Evolutionary conservation across 2,888 invertebrate genomes (phyloP), one percentile per base, ranked within the genome.

Genomic region (Meghimatium bilineatum): DNA sequence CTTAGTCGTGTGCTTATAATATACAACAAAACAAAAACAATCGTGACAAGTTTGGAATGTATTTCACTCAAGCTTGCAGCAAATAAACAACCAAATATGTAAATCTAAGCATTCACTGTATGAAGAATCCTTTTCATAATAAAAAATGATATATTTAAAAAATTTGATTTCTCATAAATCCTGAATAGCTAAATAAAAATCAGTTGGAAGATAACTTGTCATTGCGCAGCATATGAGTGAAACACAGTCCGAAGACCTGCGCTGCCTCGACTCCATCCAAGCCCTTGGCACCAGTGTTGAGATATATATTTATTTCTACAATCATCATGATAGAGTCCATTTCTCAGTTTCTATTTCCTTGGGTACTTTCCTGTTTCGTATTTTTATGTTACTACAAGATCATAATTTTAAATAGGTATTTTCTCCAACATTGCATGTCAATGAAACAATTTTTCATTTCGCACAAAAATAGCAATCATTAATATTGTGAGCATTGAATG

Each of bases 21-120:
- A 14, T 56, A 74, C 72, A 80, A 80, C 80, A 71, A 34, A 80
- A 79, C 79, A 79, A 67, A 71, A 56, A 80, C 71, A 38, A 71
- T 67, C 56, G 56, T 76, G 56, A 76, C 75, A 76, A 56, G 32
- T 76, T 34, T 76, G 56, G 38, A 17, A 76, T 60, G 75, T 60
- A 56, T 36, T 76, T 60, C 75, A 76, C 75, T 56, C 52, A 76
- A 52, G 75, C 34, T n/a, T 76, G n/a, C 75, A 38, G 34, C 56
- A 52, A 76, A 34, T 76, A 20, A 52, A 52, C 75, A 56, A 23
- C 44, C 72, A 38, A 67, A 20, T 44, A 44, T 44, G 6, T 44
- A 12, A 12, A 44, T 8, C 44, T 44, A 44, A 44, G 12, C 44
- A 44, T 44, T 44, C 44, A 44, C 12, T 44, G 44, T 44, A 12